phyloP scores from a whole-genome alignment of 2,113 vertebrate species.

The Hypocryptadius cinnamomeus region DNA sequence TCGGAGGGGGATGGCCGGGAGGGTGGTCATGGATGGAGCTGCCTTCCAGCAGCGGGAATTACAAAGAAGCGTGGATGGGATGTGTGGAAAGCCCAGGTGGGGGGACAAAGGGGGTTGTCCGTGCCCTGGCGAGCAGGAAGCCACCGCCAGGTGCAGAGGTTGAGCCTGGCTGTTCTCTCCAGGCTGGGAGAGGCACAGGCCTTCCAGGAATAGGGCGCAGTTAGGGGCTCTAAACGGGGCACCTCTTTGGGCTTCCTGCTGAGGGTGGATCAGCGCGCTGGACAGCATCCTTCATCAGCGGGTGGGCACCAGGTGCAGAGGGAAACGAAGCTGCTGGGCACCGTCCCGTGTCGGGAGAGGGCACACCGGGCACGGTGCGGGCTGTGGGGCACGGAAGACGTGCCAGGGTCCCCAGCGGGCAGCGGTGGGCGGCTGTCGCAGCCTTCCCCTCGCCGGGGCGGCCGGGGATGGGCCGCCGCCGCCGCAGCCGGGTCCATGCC shows the following conservation, averaged over 20 bases:
- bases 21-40: neutral
- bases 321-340: neutral
- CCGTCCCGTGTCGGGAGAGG: neutral
- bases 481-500: slow-evolving; percentile 61
- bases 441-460: neutral
- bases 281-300: neutral
- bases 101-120: neutral
- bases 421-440: neutral
- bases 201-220: neutral
- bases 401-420: neutral
- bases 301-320: accelerated
- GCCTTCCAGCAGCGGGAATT: neutral
- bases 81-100: neutral
- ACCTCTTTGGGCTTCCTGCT: accelerated
- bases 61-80: accelerated
- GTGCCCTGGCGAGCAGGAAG: neutral
- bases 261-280: neutral
- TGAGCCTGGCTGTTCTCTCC: neutral
- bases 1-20: accelerated
- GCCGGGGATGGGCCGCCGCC: neutral
- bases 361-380: neutral
- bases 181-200: neutral
- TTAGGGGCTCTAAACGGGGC: neutral
- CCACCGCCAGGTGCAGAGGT: neutral
- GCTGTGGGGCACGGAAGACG: neutral